phyloP scores from a whole-genome alignment of 2,113 vertebrate species.

The Piaya cayana region DNA sequence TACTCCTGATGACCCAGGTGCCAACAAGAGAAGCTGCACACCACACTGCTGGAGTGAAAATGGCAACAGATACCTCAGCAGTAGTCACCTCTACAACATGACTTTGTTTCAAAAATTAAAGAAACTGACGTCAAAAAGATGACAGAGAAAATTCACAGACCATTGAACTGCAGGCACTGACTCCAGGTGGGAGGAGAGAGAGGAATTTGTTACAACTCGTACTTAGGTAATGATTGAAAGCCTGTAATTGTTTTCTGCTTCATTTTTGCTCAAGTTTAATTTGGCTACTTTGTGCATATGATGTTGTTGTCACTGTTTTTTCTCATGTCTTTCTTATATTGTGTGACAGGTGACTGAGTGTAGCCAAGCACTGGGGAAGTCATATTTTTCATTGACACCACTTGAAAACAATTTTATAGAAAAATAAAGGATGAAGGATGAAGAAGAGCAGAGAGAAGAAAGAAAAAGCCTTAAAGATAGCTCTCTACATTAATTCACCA shows the following conservation, averaged over 20 bases:
- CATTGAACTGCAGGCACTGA: conserved; percentile 41
- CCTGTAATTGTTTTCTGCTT: conserved; percentile 48
- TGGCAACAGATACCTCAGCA: conserved; percentile 16
- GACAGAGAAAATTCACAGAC: conserved; percentile 44
- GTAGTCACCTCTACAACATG: conserved; percentile 16
- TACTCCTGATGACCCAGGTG: conserved; percentile 40
- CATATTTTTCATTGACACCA: conserved; percentile 43
- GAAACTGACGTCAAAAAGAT: conserved; percentile 24
- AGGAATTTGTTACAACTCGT: conserved; percentile 33
- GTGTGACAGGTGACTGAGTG: neutral
- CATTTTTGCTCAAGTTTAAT: conserved; percentile 36
- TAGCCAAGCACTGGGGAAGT: conserved; percentile 22
- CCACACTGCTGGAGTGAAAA: conserved; percentile 30
- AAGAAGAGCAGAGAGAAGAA: conserved; percentile 32
- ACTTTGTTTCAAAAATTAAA: conserved; percentile 34
- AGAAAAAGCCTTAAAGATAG: conserved; percentile 5
- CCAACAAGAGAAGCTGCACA: conserved; percentile 43
- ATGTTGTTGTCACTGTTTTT: neutral
- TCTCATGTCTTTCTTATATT: neutral
- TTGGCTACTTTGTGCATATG: conserved; percentile 2
- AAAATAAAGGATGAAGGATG: conserved; percentile 21
- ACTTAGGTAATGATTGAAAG: conserved; percentile 11
- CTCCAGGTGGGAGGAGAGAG: neutral
- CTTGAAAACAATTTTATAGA: conserved; percentile 7
- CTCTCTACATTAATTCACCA: conserved; percentile 23